These are phyloP conservation scores for Meriones unguiculatus DNA, from an alignment of 2,113 vertebrate genomes.

Conservation along the genomic window DNA sequence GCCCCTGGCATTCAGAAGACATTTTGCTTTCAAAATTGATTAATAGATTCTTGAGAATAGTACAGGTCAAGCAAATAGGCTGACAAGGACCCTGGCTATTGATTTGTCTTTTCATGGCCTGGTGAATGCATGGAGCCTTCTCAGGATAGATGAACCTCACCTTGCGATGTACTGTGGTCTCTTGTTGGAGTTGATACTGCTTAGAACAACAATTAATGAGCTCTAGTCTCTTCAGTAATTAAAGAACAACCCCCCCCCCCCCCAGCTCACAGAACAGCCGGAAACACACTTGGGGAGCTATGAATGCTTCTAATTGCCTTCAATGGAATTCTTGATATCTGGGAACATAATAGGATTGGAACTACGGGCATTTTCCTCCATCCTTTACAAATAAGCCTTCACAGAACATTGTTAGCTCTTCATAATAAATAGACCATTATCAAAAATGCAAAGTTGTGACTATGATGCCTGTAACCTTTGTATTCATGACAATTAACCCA, in stretches of 20 bases:
- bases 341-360: conserved; percentile 83
- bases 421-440: conserved; percentile 74
- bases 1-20: neutral
- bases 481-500: conserved; percentile 81
- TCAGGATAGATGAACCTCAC: conserved; percentile 75
- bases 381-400: conserved; percentile 86
- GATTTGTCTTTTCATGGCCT: conserved; percentile 59
- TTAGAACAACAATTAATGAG: conserved; percentile 87
- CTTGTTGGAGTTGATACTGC: conserved; percentile 82
- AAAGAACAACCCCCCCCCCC: conserved; percentile 87
- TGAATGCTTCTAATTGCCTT: conserved; percentile 86
- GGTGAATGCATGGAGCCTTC: neutral
- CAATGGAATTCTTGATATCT: conserved; percentile 86
- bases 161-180: conserved; percentile 76
- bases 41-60: neutral
- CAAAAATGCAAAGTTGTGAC: conserved; percentile 75
- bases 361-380: conserved; percentile 80
- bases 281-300: conserved; percentile 81
- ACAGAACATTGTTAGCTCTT: conserved; percentile 82
- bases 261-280: conserved; percentile 78
- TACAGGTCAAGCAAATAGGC: neutral
- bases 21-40: neutral
- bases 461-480: conserved; percentile 53
- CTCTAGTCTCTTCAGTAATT: conserved; percentile 86
- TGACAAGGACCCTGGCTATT: conserved; percentile 36